A percentile compares a stretch with the other conserved stretches of the same genome.
Conservation (phyloP, 2,113 vertebrate genomes). For the Phaethon lepturus region DNA sequence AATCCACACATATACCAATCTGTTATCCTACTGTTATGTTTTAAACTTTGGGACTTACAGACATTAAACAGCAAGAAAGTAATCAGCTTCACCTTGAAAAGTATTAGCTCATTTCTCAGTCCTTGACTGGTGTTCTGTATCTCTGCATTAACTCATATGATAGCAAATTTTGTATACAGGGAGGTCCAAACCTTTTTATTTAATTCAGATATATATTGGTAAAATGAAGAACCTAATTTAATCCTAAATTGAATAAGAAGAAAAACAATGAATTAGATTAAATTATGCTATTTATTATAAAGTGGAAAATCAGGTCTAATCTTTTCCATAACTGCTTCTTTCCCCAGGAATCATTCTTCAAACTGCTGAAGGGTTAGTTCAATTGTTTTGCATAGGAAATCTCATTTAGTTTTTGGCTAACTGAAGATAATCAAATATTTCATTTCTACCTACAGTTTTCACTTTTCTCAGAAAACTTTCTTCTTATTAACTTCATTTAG, state of each 20-base stretch:
- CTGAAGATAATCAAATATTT: neutral
- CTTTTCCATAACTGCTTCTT: neutral
- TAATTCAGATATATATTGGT: neutral
- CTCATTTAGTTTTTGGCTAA: neutral
- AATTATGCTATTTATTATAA: neutral
- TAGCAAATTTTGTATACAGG: neutral
- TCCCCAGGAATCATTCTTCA: neutral
- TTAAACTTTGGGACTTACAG: neutral
- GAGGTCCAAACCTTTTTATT: neutral
- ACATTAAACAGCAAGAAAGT: neutral
- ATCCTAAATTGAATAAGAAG: neutral
- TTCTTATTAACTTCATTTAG: neutral
- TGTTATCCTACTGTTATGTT: neutral
- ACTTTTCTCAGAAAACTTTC: neutral
- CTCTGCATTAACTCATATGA: neutral
- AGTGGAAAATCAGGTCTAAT: neutral
- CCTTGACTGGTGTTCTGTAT: neutral
- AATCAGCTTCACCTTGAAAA: neutral
- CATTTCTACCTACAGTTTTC: neutral
- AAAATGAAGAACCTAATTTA: constrained; percentile 7
- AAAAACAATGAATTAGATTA: neutral
- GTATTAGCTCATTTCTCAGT: neutral
- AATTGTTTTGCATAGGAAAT: neutral
- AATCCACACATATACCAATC: neutral
- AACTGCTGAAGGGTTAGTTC: neutral